Evolutionary conservation across 2,797 vertebrate genomes (phyloP).

Genomic region (Myiotriccus ornatus): DNA sequence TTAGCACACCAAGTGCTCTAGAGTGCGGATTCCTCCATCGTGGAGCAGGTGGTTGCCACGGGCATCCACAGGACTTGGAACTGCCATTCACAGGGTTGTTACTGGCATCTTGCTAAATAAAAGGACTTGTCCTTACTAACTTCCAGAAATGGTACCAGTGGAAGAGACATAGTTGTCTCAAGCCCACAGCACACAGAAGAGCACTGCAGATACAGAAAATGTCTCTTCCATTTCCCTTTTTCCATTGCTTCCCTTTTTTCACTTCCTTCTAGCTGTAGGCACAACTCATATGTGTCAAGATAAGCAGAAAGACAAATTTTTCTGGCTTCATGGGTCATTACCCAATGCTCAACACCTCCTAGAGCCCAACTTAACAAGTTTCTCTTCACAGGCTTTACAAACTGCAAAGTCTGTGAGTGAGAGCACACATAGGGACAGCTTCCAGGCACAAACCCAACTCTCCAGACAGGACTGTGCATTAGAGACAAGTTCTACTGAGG

Average conservation of each 20-base stretch:
- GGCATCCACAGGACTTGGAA: not conserved
- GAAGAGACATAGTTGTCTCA: not conserved
- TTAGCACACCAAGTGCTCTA: not conserved
- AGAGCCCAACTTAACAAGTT: too few species aligned
- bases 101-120: not conserved
- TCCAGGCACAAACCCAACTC: not conserved
- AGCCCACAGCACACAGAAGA: not conserved
- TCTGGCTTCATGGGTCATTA: not conserved
- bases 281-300: fast-evolving
- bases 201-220: not conserved
- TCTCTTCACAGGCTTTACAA: not conserved
- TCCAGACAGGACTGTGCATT: not conserved
- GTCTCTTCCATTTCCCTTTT: not conserved
- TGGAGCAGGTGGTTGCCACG: not conserved
- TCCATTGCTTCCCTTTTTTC: not conserved
- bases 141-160: not conserved
- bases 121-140: not conserved
- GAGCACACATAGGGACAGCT: not conserved
- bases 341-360: not conserved
- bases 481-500: not conserved
- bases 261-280: not conserved
- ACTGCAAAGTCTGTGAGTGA: fast-evolving
- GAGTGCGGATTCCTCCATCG: not conserved
- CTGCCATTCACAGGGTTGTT: not conserved
- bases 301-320: not conserved